A percentile compares a stretch with the other conserved stretches of the same genome.
phyloP scores from a whole-genome alignment of 2,888 invertebrate genomes.

The Diadegma fenestrale region DNA sequence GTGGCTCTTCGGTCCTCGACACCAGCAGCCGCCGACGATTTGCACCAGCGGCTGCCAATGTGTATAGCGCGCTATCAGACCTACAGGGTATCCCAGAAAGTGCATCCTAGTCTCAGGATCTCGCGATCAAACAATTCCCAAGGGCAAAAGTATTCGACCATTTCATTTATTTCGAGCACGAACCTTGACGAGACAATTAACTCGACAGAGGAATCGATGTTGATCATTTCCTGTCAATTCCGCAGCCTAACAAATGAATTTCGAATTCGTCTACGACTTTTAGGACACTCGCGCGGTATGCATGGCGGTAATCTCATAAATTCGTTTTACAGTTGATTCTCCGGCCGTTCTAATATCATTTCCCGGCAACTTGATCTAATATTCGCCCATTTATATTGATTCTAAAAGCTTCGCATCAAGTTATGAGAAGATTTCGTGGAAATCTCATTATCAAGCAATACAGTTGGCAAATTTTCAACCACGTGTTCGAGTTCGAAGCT shows the following conservation, averaged over 20 bases:
- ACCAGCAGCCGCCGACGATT: slow-evolving; percentile 74
- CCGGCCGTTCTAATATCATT: slow-evolving; percentile 32
- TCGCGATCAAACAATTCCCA: not conserved
- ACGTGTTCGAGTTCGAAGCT: not conserved
- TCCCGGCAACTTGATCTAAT: not conserved
- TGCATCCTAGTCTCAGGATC: not conserved
- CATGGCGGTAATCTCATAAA: slow-evolving; percentile 33
- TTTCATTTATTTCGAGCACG: too few relatives aligned
- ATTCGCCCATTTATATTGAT: not conserved
- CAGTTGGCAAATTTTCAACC: slow-evolving; percentile 20
- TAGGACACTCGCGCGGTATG: not conserved
- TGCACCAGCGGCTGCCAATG: slow-evolving; percentile 64
- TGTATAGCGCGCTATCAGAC: not conserved
- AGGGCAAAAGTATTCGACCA: not conserved
- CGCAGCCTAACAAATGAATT: not conserved
- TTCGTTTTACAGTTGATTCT: slow-evolving; percentile 65
- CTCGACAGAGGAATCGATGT: not conserved
- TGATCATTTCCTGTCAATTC: not conserved
- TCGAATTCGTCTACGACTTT: not conserved
- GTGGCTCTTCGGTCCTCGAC: slow-evolving; percentile 58
- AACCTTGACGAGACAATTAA: not conserved
- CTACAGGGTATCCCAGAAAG: not conserved
- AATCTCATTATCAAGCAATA: slow-evolving; percentile 38
- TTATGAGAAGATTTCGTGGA: slow-evolving; percentile 7
- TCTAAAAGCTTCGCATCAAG: not conserved